These are phyloP conservation scores for Pyralis farinalis DNA, from an alignment of 2,888 invertebrate species.

Conservation along the genomic window DNA sequence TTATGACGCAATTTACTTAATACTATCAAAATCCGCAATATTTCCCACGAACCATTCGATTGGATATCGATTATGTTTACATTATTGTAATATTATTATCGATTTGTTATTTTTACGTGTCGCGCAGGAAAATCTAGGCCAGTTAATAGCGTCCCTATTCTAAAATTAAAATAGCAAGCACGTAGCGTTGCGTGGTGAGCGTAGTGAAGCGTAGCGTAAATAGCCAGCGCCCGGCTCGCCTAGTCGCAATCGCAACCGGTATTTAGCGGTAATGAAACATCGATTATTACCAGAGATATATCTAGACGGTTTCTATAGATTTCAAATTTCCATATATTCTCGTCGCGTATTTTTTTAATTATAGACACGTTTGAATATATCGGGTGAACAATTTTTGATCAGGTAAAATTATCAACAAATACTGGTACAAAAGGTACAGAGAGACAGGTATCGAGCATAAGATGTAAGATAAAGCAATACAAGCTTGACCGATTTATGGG, in stretches of 20 bases:
- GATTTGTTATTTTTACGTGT: constrained; percentile 30
- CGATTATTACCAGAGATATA: neutral
- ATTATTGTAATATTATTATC: neutral
- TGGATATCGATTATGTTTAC: constrained; percentile 10
- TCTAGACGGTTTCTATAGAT: neutral
- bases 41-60: constrained; percentile 9
- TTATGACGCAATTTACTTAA: constrained; percentile 6
- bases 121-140: constrained; percentile 58
- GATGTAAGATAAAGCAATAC: too few species aligned
- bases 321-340: too few species aligned
- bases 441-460: too few species aligned
- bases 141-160: constrained; percentile 51
- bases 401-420: too few species aligned
- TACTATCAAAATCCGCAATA: constrained; percentile 9
- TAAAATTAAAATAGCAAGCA: constrained; percentile 45
- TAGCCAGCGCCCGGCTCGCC: constrained; percentile 36
- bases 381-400: too few species aligned
- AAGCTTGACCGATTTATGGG: too few species aligned
- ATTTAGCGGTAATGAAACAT: constrained; percentile 14
- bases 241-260: constrained; percentile 22
- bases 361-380: too few species aligned
- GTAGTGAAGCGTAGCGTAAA: constrained; percentile 60
- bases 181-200: constrained; percentile 46
- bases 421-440: too few species aligned
- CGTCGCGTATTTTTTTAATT: too few species aligned